These are phyloP conservation scores for Apostichopus parvimensis DNA, from an alignment of 35 echinoderm and acorn worm species.

Conservation along the genomic window DNA sequence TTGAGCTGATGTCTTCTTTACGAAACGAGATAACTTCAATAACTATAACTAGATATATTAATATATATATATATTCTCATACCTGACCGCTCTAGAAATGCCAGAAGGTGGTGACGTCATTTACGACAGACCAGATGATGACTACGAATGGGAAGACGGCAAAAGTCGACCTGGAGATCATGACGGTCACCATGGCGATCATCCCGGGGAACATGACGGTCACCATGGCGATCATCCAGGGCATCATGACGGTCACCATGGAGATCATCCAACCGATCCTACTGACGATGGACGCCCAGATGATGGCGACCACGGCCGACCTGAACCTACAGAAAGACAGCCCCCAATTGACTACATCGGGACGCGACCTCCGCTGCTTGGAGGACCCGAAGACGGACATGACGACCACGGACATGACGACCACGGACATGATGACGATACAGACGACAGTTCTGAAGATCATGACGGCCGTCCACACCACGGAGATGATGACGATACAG, in stretches of 20 bases:
- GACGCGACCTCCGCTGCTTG: neutral
- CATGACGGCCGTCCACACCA: no score
- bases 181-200: no score
- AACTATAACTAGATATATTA: no score
- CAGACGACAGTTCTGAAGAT: no score
- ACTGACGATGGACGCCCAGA: neutral
- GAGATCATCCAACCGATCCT: neutral
- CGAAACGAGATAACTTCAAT: no score
- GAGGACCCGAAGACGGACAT: neutral
- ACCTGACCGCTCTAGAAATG: neutral
- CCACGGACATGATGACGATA: no score
- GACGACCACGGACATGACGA: neutral
- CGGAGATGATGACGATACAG: no score
- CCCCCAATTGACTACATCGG: slow-evolving; percentile 28
- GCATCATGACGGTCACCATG: slow-evolving; percentile 5
- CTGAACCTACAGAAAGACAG: neutral
- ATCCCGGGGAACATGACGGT: neutral
- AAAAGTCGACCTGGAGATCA: neutral
- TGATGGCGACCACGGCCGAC: neutral
- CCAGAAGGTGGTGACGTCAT: slow-evolving; percentile 22
- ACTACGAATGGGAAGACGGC: neutral
- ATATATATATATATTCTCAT: no score
- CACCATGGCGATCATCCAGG: neutral
- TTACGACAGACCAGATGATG: neutral
- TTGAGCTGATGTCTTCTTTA: no score